Evolutionary conservation across 2,113 vertebrate genomes (phyloP).

Genomic region (Vulpes ferrilata): DNA sequence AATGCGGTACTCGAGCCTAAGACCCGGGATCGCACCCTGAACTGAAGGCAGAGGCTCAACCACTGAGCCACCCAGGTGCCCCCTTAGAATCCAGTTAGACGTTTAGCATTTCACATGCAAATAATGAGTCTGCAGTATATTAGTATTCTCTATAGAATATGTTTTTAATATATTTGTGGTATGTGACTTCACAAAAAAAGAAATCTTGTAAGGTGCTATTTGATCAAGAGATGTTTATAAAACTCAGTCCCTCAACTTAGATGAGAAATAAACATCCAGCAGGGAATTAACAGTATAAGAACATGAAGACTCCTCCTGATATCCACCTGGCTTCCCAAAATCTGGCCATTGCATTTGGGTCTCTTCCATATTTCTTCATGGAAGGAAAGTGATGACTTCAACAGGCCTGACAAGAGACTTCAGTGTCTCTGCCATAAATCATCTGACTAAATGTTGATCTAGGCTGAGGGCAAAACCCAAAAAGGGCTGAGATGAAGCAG

Average conservation of each 20-base stretch:
- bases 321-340: neutral
- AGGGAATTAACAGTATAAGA: neutral
- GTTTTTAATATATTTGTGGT: neutral
- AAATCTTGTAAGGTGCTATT: neutral
- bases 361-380: slow-evolving; percentile 25
- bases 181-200: neutral
- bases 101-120: neutral
- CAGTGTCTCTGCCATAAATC: neutral
- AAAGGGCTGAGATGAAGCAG: neutral
- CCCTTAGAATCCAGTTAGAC: neutral
- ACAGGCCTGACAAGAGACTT: slow-evolving; percentile 17
- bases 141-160: neutral
- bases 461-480: slow-evolving; percentile 40
- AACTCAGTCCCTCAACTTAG: neutral
- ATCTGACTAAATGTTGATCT: slow-evolving; percentile 65
- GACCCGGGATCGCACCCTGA: too few species aligned
- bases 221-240: neutral
- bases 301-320: neutral
- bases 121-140: neutral
- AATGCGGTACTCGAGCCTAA: too few species aligned
- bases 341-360: neutral
- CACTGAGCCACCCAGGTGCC: neutral
- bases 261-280: slow-evolving; percentile 40
- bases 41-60: too few species aligned
- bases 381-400: slow-evolving; percentile 40